These are phyloP conservation scores for Vultur gryphus DNA, from an alignment of 2,797 vertebrate genomes.

Conservation along the genomic window DNA sequence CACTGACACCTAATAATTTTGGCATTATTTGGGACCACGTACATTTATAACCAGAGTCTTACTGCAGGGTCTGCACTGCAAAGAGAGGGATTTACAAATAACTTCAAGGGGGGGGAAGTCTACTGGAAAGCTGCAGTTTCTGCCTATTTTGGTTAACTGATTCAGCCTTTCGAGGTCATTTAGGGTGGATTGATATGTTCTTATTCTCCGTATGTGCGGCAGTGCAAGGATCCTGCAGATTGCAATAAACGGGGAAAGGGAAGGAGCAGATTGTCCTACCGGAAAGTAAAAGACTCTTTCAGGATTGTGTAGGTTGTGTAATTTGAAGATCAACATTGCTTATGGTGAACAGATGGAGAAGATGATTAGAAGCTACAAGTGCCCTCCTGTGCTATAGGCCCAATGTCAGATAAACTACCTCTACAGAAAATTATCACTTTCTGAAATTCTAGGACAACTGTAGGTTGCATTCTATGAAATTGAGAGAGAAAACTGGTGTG, in stretches of 20 bases:
- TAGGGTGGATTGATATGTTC: constrained; percentile 58
- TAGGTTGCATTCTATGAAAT: constrained; percentile 59
- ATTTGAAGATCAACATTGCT: constrained; percentile 47
- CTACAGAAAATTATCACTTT: constrained; percentile 60
- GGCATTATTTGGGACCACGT: accelerated
- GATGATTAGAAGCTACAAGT: constrained; percentile 66
- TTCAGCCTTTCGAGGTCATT: constrained; percentile 38
- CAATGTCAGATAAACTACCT: constrained; percentile 62
- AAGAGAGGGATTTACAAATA: background rate
- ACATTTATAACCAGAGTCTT: background rate
- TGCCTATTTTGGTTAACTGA: constrained; percentile 43
- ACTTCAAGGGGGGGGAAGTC: background rate
- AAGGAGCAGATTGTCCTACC: constrained; percentile 65
- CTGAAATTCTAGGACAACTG: constrained; percentile 62
- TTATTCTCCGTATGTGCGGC: constrained; percentile 32
- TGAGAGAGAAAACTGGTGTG: constrained; percentile 52
- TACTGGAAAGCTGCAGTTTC: constrained; percentile 16
- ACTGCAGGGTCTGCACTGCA: background rate
- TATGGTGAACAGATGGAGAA: constrained; percentile 62
- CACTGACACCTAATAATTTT: background rate
- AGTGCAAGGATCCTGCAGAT: constrained; percentile 47
- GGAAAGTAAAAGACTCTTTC: constrained; percentile 56
- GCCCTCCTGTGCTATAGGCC: constrained; percentile 58
- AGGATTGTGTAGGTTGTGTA: constrained; percentile 46
- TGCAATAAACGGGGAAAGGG: constrained; percentile 26